Conservation (phyloP, 64 coral and sea anemone species). For the Orbicella faveolata region DNA sequence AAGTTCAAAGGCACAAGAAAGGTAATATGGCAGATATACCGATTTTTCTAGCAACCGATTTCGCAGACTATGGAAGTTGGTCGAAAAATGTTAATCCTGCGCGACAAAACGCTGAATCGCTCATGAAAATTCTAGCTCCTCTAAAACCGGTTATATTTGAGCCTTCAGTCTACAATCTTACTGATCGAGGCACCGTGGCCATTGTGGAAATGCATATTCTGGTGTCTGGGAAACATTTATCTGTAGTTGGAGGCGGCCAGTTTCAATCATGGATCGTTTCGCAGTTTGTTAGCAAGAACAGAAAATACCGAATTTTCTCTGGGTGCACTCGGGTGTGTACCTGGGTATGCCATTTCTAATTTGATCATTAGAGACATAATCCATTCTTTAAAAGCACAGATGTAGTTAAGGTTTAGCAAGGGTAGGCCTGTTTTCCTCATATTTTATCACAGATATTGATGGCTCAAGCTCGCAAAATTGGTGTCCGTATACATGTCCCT, state of each 20-base stretch:
- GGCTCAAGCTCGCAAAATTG: too few species aligned
- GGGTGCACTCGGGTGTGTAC: too few species aligned
- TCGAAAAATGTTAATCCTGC: conserved; percentile 24
- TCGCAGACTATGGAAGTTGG: conserved; percentile 72
- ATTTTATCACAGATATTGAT: too few species aligned
- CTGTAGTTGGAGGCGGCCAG: conserved; percentile 77
- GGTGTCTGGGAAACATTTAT: conserved; percentile 70
- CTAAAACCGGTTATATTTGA: conserved; percentile 53
- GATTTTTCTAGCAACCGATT: conserved; percentile 88
- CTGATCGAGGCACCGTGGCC: conserved; percentile 79
- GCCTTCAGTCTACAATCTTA: conserved; percentile 36
- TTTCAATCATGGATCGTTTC: conserved; percentile 90
- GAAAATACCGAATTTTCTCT: too few species aligned
- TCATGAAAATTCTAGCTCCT: conserved; percentile 55
- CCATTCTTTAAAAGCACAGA: too few species aligned
- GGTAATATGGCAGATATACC: conserved; percentile 3
- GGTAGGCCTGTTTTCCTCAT: too few species aligned
- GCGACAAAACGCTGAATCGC: conserved; percentile 38
- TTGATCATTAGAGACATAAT: too few species aligned
- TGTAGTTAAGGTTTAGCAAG: too few species aligned
- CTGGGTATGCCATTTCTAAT: too few species aligned
- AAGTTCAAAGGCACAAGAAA: background rate
- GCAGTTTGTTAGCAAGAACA: conserved; percentile 49
- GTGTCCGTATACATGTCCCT: too few species aligned
- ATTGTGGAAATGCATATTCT: conserved; percentile 96